Evolutionary conservation across 2,888 invertebrate genomes (phyloP).

Genomic region (Sphecodes monilicornis): DNA sequence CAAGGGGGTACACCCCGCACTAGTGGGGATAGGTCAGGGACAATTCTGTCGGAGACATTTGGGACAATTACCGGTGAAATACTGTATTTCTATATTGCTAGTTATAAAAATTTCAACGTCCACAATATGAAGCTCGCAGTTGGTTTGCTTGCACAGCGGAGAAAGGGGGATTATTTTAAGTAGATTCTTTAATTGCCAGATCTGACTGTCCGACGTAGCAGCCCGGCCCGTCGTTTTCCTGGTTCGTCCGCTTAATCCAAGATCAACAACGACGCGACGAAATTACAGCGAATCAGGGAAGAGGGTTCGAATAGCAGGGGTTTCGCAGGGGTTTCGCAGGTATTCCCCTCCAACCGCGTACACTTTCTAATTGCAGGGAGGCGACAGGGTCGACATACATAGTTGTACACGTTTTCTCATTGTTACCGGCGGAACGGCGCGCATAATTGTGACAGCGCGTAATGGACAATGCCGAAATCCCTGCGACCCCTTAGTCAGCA

Average conservation of each 20-base stretch:
- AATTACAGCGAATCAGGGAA: background rate
- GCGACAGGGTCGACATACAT: background rate
- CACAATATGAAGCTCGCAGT: background rate
- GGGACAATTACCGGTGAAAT: too few species aligned
- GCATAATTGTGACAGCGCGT: conserved; percentile 75
- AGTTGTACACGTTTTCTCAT: conserved; percentile 53
- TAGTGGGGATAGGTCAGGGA: too few species aligned
- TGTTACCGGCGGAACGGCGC: conserved; percentile 44
- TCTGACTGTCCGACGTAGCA: background rate
- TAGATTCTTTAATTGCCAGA: background rate
- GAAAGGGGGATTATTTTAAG: background rate
- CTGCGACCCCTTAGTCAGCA: conserved; percentile 46
- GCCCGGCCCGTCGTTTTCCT: background rate
- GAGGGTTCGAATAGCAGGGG: background rate
- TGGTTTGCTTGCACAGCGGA: background rate
- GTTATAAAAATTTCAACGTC: background rate
- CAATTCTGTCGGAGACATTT: too few species aligned
- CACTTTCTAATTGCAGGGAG: conserved; percentile 41
- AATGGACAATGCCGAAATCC: conserved; percentile 75
- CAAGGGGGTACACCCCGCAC: too few species aligned
- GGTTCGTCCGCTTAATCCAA: background rate
- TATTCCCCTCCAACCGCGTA: conserved; percentile 15
- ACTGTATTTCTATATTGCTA: background rate
- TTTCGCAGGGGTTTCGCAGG: conserved; percentile 4
- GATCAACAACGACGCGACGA: conserved; percentile 16